Percentiles rank a stretch among this genome's conserved stretches.
These are phyloP conservation scores for Pseudochirops corinnae DNA, from an alignment of 2,797 vertebrate genomes.

Conservation along the genomic window DNA sequence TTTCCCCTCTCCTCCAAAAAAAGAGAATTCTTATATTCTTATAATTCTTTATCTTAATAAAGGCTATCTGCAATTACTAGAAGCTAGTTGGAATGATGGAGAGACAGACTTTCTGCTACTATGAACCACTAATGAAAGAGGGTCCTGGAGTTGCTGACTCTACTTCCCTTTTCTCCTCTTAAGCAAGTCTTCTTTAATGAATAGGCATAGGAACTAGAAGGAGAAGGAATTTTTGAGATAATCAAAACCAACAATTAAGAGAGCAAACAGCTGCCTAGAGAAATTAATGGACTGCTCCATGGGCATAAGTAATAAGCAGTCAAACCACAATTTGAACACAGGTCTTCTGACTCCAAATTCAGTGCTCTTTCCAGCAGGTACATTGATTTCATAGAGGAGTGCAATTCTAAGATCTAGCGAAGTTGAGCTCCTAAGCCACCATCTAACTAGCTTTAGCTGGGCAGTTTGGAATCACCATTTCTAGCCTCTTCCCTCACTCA, in stretches of 20 bases:
- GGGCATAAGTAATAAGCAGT: not conserved
- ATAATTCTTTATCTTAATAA: not conserved
- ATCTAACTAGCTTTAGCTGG: not conserved
- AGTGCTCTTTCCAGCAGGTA: not conserved
- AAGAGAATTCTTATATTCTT: too few relatives aligned
- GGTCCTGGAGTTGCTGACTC: not conserved
- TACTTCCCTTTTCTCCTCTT: not conserved
- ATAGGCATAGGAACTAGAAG: not conserved
- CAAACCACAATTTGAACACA: not conserved
- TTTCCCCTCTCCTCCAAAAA: too few relatives aligned
- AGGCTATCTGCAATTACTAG: not conserved
- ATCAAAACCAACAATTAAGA: not conserved
- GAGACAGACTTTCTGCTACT: not conserved
- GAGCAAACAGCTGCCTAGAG: not conserved
- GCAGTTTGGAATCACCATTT: not conserved
- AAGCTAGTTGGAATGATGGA: not conserved
- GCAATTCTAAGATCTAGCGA: not conserved
- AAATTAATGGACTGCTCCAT: not conserved
- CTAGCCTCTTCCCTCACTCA: not conserved
- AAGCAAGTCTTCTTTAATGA: not conserved
- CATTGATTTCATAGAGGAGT: not conserved
- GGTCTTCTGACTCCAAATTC: not conserved
- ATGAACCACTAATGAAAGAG: not conserved
- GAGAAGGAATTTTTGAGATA: not conserved
- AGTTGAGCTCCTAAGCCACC: not conserved